Evolutionary conservation across 2,113 vertebrate genomes (phyloP), one percentile per base, ranked within the genome.

Genomic region (Oryzias celebensis): DNA sequence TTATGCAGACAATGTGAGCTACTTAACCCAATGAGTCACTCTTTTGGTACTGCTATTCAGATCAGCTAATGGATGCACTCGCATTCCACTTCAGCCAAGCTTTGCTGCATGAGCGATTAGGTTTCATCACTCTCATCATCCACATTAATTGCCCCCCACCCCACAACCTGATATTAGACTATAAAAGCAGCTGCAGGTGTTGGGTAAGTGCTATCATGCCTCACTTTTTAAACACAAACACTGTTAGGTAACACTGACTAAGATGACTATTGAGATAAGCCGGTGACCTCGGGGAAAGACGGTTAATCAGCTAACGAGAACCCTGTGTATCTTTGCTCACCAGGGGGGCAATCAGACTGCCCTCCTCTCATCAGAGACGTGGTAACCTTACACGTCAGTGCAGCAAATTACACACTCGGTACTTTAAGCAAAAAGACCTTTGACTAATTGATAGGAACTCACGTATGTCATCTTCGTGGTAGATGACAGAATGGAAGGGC

Each of bases 381-480:
- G 23, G 49, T 49, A 48, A 61, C 61, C 52, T 72, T 65, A 66
- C 45, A 46, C 50, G 64, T 14, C 1, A 14, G 18, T 23, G 50
- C 50, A 78, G 64, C 47, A 58, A 61, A 71, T 80, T 55, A 77
- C 68, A 63, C 7, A 13, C 41, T 1, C 0, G 0, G 54, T 48
- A 52, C 52, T 62, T 73, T 13, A 62, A 24, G 31, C 26, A 60
- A 78, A 45, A 13, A 18, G 15, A 1, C 43, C 47, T 55, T 55
- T 60, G 56, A 22, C 44, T 45, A 14, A 26, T 23, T 62, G 52
- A 23, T 46, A 8, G 41, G 58, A 71, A 95, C 96, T 98, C 90
- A 98, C 97, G 89, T 73, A 99, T 96, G 90, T 99, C 96, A 77
- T 98, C 95, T 90, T 98, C 97, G 36, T 99, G 97, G 90, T 99